These are phyloP conservation scores for Mormyrus lacerda DNA, from an alignment of 2,113 vertebrate species.

Conservation along the genomic window DNA sequence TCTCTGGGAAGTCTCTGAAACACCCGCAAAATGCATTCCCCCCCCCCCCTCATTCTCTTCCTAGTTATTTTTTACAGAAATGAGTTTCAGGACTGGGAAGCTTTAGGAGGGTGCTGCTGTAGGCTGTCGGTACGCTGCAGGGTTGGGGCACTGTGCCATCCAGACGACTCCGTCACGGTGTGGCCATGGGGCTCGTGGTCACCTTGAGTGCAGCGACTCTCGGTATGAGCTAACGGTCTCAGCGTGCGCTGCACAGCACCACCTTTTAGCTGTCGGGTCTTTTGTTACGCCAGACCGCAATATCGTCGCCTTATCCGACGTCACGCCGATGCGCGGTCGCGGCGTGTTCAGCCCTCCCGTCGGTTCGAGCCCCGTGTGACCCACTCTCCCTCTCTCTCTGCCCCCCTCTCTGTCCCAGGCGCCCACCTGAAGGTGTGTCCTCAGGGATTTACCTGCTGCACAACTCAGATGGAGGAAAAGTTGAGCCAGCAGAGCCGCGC, in stretches of 20 bases:
- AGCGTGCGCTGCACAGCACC: accelerated
- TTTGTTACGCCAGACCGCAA: neutral
- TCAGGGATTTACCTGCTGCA: constrained; percentile 89
- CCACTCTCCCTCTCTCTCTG: neutral
- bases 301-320: neutral
- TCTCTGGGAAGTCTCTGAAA: neutral
- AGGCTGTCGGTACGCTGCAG: neutral
- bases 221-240: no score
- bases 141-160: neutral
- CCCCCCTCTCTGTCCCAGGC: constrained; percentile 64
- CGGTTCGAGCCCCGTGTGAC: neutral
- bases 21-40: neutral
- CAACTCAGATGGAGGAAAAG: constrained; percentile 95
- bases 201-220: neutral
- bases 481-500: constrained; percentile 83
- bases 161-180: neutral
- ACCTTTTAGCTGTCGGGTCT: neutral
- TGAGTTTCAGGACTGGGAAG: neutral
- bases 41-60: neutral
- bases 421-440: constrained; percentile 90
- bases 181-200: neutral
- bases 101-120: neutral
- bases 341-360: neutral
- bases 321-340: neutral
- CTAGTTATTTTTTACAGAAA: neutral